Evolutionary conservation across 2,888 invertebrate genomes (phyloP).

Genomic region (Eupithecia subfuscata): DNA sequence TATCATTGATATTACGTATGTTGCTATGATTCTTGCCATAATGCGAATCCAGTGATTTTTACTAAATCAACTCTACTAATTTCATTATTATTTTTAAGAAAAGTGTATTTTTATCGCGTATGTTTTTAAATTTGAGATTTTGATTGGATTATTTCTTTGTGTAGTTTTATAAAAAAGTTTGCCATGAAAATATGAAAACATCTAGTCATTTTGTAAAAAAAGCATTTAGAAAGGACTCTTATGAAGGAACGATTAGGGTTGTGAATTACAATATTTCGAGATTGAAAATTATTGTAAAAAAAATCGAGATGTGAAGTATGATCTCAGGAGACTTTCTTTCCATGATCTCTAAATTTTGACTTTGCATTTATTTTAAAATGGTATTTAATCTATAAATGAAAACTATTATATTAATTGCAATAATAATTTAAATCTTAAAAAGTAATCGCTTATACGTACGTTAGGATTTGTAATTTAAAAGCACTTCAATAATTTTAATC

Average conservation of each 20-base stretch:
- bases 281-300: slow-evolving; percentile 59
- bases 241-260: slow-evolving; percentile 77
- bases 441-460: slow-evolving; percentile 70
- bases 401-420: slow-evolving; percentile 62
- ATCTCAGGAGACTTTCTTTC: slow-evolving; percentile 74
- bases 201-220: slow-evolving; percentile 77
- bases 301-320: slow-evolving; percentile 67
- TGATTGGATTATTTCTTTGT: slow-evolving; percentile 31
- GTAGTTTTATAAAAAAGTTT: slow-evolving; percentile 47
- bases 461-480: slow-evolving; percentile 69
- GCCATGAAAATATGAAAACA: slow-evolving; percentile 69
- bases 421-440: slow-evolving; percentile 60
- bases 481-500: slow-evolving; percentile 70
- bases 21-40: slow-evolving; percentile 60
- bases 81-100: slow-evolving; percentile 48
- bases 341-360: slow-evolving; percentile 76
- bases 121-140: slow-evolving; percentile 45
- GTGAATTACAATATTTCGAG: slow-evolving; percentile 79
- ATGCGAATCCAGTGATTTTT: slow-evolving; percentile 53
- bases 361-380: slow-evolving; percentile 74
- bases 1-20: slow-evolving; percentile 37
- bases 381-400: slow-evolving; percentile 54
- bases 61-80: slow-evolving; percentile 7
- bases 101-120: slow-evolving; percentile 49
- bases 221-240: slow-evolving; percentile 68